Base-by-base conservation (phyloP, 2,113 vertebrate genomes). In the Haliaeetus leucogaster region DNA sequence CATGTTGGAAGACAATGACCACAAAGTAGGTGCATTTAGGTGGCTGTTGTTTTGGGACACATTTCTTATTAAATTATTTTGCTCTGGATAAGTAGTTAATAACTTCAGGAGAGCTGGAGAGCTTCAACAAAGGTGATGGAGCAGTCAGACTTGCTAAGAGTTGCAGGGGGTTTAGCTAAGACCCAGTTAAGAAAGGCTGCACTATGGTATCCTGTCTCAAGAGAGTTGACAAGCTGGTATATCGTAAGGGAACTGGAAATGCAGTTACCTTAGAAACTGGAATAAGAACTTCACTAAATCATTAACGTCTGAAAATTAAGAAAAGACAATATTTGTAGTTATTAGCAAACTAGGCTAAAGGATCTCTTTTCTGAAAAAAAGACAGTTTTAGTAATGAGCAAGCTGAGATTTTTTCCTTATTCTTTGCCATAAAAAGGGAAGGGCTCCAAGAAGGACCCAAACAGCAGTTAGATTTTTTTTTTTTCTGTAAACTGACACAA, bases 291-390 rank as follows among this genome's bases (percentile, higher is more conserved):
- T 86, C 98, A 99, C 45, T 99, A 99, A 95, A 98, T 99, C 45
- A 97, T 98, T 32, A 98, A 98, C 70, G 34, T 96, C 98, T 10
- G 98, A 99, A 95, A 99, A 99, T 93, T 98, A 99, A 81, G 98
- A 98, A 34, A 98, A 99, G 29, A 96, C 98, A n/a, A 90, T 98
- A 47, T 96, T 99, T 86, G 96, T 99, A 88, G 97, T 99, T 48
- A 98, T 98, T 94, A 99, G 98, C 96, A 99, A 99, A 70, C 98
- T 98, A 97, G 98, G 98, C 93, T 95, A 98, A 96, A 98, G 98
- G 71, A 97, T 98, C 71, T 98, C 96, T 98, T 63, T 98, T 98
- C 87, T 20, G 98, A 99, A 93, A 97, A 98, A 16, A 98, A 99
- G 94, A 98, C 98, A 68, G 25, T 98, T 95, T 97, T 99, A 97